Percentiles rank a stretch among this genome's conserved stretches.
Evolutionary conservation across 2,113 vertebrate species (phyloP).

Genomic region (Daphoenositta chrysoptera): DNA sequence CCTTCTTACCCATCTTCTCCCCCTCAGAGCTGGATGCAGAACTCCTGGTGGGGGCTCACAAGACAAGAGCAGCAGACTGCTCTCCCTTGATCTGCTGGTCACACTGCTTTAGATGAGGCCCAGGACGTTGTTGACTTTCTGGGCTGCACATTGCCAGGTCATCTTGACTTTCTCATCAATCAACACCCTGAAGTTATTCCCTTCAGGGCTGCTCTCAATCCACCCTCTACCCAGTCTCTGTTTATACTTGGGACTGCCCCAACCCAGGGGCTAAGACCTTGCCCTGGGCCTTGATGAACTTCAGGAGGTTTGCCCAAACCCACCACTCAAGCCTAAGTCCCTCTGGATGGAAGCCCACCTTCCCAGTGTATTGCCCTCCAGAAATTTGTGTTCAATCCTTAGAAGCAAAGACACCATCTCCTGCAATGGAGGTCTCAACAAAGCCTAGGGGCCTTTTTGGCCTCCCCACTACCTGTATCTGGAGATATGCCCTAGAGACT

Average conservation of each 20-base stretch:
- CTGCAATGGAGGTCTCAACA: background rate
- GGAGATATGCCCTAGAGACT: background rate
- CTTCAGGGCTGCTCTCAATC: background rate
- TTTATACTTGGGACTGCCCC: background rate
- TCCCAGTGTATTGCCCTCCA: background rate
- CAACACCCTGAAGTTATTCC: background rate
- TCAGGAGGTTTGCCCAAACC: background rate
- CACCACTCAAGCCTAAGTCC: background rate
- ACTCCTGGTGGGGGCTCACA: background rate
- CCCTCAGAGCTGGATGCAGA: background rate
- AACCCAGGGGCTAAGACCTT: background rate
- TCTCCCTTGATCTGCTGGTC: no score
- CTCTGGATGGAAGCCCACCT: background rate
- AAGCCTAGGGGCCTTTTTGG: background rate
- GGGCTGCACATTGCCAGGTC: background rate
- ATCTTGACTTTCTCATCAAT: background rate
- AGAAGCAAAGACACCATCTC: background rate
- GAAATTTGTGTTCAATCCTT: background rate
- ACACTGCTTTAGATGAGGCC: background rate
- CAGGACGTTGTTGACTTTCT: background rate
- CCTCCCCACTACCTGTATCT: background rate
- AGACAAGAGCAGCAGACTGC: background rate
- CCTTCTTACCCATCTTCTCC: background rate
- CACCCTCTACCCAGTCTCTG: background rate
- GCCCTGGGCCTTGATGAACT: background rate